Conservation (phyloP, 2,797 vertebrate genomes). For the Trachurus trachurus region DNA sequence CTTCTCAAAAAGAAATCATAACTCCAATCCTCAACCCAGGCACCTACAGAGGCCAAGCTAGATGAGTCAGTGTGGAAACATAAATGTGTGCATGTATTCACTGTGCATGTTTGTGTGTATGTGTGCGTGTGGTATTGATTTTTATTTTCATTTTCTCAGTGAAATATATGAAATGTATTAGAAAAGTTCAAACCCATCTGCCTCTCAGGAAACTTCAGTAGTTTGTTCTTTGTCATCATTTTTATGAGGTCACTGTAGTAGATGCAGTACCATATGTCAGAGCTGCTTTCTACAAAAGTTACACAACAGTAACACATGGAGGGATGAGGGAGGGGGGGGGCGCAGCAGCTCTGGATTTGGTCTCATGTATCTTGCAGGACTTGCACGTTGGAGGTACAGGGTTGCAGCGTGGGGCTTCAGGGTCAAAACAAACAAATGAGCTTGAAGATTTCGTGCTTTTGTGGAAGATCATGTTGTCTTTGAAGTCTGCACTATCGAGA, state of each 20-base stretch:
- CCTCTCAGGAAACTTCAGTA: slow-evolving; percentile 32
- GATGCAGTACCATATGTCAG: slow-evolving; percentile 27
- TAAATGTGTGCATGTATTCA: slow-evolving; percentile 28
- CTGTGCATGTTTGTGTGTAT: neutral
- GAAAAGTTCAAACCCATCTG: slow-evolving; percentile 39
- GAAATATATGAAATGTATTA: slow-evolving; percentile 44
- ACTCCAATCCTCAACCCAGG: slow-evolving; percentile 64
- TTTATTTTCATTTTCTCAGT: slow-evolving; percentile 45
- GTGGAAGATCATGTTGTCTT: slow-evolving; percentile 75
- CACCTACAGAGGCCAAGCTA: slow-evolving; percentile 56
- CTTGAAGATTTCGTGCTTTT: slow-evolving; percentile 74
- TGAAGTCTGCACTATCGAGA: slow-evolving; percentile 73
- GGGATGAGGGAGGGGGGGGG: slow-evolving; percentile 12
- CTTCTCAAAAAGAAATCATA: slow-evolving; percentile 76
- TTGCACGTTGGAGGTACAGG: slow-evolving; percentile 57
- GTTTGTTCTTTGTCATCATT: slow-evolving; percentile 44
- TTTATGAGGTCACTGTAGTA: slow-evolving; percentile 48
- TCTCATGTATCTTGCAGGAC: slow-evolving; percentile 69
- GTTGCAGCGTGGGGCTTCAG: slow-evolving; percentile 59
- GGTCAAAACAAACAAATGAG: slow-evolving; percentile 80
- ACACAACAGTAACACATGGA: slow-evolving; percentile 36
- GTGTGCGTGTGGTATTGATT: slow-evolving; percentile 35
- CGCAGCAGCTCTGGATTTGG: slow-evolving; percentile 24
- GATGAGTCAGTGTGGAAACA: slow-evolving; percentile 61
- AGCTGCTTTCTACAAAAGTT: slow-evolving; percentile 49